These are phyloP conservation scores for Diaperis boleti DNA, from an alignment of 2,888 invertebrate species.

Conservation along the genomic window DNA sequence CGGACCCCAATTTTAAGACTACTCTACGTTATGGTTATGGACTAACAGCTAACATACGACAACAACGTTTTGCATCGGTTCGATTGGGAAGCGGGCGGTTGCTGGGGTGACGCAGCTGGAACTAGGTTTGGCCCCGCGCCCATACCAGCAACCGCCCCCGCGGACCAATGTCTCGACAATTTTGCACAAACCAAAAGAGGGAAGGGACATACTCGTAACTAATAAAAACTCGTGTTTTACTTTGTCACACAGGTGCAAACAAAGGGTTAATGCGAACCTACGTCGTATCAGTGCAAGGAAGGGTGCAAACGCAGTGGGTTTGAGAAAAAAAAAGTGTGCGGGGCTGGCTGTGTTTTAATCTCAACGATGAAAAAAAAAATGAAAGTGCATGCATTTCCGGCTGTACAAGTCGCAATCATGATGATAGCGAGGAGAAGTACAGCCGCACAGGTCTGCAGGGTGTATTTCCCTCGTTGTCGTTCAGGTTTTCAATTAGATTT, in stretches of 20 bases:
- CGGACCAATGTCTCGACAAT: neutral
- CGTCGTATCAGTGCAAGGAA: slow-evolving; percentile 2
- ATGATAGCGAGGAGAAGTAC: slow-evolving; percentile 1
- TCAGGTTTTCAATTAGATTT: too few relatives aligned
- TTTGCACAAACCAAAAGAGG: slow-evolving; percentile 15
- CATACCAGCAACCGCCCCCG: neutral
- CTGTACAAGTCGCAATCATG: slow-evolving; percentile 55
- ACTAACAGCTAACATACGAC: slow-evolving; percentile 47
- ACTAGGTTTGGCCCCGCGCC: neutral
- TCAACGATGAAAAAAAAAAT: slow-evolving; percentile 10
- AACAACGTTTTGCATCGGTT: slow-evolving; percentile 38
- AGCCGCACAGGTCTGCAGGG: neutral
- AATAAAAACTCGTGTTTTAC: slow-evolving; percentile 14
- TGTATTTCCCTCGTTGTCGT: slow-evolving; percentile 34
- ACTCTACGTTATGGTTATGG: slow-evolving; percentile 45
- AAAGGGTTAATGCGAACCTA: neutral
- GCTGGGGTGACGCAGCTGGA: neutral
- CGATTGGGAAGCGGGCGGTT: slow-evolving; percentile 6
- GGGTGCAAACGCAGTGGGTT: neutral
- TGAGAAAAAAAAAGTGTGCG: slow-evolving; percentile 51
- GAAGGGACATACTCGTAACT: slow-evolving; percentile 15
- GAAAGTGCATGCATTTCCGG: slow-evolving; percentile 46
- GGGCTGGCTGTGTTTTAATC: slow-evolving; percentile 55
- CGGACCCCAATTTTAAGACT: slow-evolving; percentile 58
- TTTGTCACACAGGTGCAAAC: slow-evolving; percentile 12